Conservation (phyloP, 2,888 invertebrate genomes). For the Nymphalis c-album region DNA sequence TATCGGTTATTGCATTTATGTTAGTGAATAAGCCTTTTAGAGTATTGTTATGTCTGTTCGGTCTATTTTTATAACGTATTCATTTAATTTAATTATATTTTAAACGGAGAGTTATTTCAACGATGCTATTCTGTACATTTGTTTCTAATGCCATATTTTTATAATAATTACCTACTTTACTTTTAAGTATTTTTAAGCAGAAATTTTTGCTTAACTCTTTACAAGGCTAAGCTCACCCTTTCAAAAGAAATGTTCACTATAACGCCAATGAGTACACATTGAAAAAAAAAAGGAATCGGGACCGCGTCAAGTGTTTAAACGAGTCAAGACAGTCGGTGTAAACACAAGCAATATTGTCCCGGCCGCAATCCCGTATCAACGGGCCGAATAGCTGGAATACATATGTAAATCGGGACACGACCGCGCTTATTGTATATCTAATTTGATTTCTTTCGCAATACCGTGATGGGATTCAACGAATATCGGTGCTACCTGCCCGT, state of each 20-base stretch:
- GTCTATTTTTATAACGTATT: neutral
- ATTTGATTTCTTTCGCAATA: conserved; percentile 80
- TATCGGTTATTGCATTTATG: conserved; percentile 21
- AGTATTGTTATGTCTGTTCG: conserved; percentile 3
- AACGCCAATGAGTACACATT: neutral
- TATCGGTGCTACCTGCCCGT: conserved; percentile 72
- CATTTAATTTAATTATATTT: conserved; percentile 6
- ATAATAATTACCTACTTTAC: too few species aligned
- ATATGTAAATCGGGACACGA: conserved; percentile 78
- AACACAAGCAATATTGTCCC: conserved; percentile 74
- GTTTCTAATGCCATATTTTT: too few species aligned
- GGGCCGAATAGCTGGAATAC: conserved; percentile 77
- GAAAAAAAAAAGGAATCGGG: conserved; percentile 47
- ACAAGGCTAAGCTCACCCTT: too few species aligned
- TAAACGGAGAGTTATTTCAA: neutral
- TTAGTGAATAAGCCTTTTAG: conserved; percentile 14
- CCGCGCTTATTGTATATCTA: conserved; percentile 80
- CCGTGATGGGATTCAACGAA: conserved; percentile 75
- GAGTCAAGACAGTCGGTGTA: conserved; percentile 52
- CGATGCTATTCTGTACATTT: neutral
- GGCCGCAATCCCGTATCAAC: conserved; percentile 77
- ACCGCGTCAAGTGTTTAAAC: conserved; percentile 50
- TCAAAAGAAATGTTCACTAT: too few species aligned
- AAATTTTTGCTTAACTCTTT: too few species aligned
- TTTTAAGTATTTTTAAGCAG: too few species aligned